Base-by-base conservation (phyloP, 2,797 vertebrate species). In the Cygnus olor region DNA sequence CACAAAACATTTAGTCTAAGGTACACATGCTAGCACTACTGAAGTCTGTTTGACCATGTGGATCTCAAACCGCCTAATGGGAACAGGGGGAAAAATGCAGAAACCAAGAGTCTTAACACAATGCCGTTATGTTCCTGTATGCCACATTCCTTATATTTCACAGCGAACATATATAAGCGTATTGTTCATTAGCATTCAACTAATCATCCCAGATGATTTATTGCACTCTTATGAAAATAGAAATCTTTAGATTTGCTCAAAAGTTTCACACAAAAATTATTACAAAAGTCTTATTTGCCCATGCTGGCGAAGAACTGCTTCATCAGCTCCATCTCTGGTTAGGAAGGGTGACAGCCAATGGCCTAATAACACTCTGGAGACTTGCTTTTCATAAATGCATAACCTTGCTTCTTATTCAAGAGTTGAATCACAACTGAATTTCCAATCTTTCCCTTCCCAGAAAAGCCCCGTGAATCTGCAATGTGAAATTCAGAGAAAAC, bases 401-500 rank as follows among this genome's bases (percentile, higher is more conserved):
- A 69, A 45, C 32, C 65, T 65, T 61, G 45, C 17, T 86, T 44
- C 57, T 78, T 84, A 77, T 60, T 85, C 56, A 32, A 58, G 83
- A 95, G 65, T 20, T 85, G 80, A 60, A 76, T 64, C 32, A 17
- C 44, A 25, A 40, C 47, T 49, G 40, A 82, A 85, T 78, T 94
- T 65, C 79, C 54, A 54, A 53, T 90, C 84, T 64, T 91, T 49
- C 54, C 85, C 91, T 84, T 83, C 57, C 45, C 90, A 94, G 74
- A 95, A 95, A 92, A 97, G 57, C n/a, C 76, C 76, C 28, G 12
- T 14, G 73, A 93, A 93, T 93, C 80, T 56, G 81, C 84, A 93
- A 58, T 47, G 64, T 94, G 80, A 85, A 96, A 95, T 78, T 65
- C 61, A 94, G 74, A 93, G 45, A 83, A 93, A 88, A 79, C 8